A percentile compares a stretch with the other conserved stretches of the same genome.
Evolutionary conservation across 2,797 vertebrate species (phyloP).

Genomic region (Enteromius mattozi): DNA sequence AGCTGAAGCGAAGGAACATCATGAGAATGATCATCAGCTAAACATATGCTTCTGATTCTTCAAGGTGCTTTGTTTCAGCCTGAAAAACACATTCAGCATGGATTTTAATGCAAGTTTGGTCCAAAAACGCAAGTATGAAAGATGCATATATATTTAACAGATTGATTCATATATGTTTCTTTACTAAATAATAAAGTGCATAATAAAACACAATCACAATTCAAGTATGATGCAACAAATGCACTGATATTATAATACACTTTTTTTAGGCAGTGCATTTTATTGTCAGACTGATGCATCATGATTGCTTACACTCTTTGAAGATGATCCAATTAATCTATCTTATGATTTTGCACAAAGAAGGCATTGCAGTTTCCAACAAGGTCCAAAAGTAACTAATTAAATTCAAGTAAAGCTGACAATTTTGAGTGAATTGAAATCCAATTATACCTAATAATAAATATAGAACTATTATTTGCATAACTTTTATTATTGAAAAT

Average conservation of each 20-base stretch:
- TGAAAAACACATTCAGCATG: not conserved
- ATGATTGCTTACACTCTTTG: not conserved
- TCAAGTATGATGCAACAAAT: not conserved
- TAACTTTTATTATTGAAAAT: not conserved
- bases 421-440: not conserved
- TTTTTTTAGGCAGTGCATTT: not conserved
- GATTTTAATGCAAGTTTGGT: not conserved
- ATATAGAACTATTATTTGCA: not conserved
- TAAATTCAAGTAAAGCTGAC: not conserved
- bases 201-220: not conserved
- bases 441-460: not conserved
- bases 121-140: not conserved
- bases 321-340: not conserved
- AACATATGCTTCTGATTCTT: not conserved
- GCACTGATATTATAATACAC: not conserved
- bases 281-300: not conserved
- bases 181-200: not conserved
- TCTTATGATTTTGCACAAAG: not conserved
- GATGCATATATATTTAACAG: not conserved
- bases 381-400: not conserved
- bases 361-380: not conserved
- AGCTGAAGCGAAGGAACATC: conserved; percentile 61
- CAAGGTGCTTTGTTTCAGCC: not conserved
- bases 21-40: not conserved
- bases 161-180: not conserved